Evolutionary conservation across 2,888 invertebrate genomes (phyloP), one percentile per base, ranked within the genome.

Genomic region (Tenthredo mesomela): DNA sequence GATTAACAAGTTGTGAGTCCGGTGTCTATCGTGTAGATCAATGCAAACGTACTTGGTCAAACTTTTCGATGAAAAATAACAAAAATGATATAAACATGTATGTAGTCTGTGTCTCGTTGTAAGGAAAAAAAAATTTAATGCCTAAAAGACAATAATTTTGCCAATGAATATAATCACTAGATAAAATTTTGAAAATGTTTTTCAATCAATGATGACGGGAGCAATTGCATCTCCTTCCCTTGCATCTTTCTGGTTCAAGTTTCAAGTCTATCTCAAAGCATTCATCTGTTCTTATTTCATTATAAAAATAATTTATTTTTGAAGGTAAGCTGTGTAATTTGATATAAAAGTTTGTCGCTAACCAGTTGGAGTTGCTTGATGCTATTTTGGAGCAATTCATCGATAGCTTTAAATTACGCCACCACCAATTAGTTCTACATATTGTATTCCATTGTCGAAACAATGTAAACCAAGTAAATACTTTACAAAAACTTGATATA

Each of bases 391-490:
- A 77, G 54, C 29, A 77, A 29, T 77, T 33, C 21, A 50, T 33
- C 9, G 33, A 77, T 50, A 54, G 50, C n/a, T 80, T 58, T 80
- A 15, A 37, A 61, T 80, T 61, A 61, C 61, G 40, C 80, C 80
- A 61, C 61, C 80, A 61, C 80, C 80, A 73, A 40, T 80, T 80
- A 80, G 80, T 80, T 61, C 80, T 80, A 80, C 61, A 15, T 80
- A 61, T 80, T 61, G 61, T 77, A 54, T 29, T 77, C 33, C 77
- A 77, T 50, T 77, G 77, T 77, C 29, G 15, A 80, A 37, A 80
- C 37, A 37, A 61, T 80, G 29, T 61, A 80, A 80, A 80, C 80
- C 61, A 61, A 84, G 9, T 37, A 75, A 70, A 50, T 84, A 84
- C 67, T 84, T 50, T 80, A 80, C 77, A 65, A 61, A 78, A 77